A percentile compares a stretch with the other conserved stretches of the same genome.
Evolutionary conservation across 1,140 invertebrate genomes (phyloP).

Genomic region (Euura saliciscinereae): DNA sequence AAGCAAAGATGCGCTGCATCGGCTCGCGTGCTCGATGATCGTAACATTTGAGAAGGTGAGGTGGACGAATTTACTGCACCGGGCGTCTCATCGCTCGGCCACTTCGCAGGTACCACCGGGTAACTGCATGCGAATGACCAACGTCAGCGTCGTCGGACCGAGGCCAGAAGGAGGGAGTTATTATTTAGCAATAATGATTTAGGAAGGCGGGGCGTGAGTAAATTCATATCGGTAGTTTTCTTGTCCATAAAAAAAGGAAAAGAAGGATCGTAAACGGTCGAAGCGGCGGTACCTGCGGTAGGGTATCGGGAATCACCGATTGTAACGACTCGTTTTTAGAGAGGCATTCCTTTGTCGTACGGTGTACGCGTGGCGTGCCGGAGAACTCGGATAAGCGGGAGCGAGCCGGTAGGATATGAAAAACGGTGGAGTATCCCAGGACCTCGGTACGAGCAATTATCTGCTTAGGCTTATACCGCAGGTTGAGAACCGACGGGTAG

Average conservation of each 20-base stretch:
- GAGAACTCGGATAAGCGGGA: no score
- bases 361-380: not conserved
- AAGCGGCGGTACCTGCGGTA: not conserved
- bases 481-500: not conserved
- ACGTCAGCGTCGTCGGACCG: no score
- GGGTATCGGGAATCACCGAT: not conserved
- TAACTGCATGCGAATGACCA: no score
- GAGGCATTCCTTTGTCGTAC: not conserved
- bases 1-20: not conserved
- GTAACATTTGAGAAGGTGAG: not conserved
- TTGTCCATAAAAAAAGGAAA: no score
- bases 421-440: not conserved
- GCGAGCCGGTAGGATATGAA: not conserved
- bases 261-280: not conserved
- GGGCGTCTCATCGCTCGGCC: not conserved
- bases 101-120: not conserved
- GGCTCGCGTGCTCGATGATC: not conserved
- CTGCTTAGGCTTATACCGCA: not conserved
- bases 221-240: no score
- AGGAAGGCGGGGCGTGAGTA: no score
- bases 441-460: not conserved
- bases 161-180: no score
- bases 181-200: no score
- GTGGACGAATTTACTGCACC: not conserved
- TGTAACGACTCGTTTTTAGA: conserved; percentile 1